Evolutionary conservation across 2,113 vertebrate species (phyloP).

Genomic region (Neodon shergylaensis): DNA sequence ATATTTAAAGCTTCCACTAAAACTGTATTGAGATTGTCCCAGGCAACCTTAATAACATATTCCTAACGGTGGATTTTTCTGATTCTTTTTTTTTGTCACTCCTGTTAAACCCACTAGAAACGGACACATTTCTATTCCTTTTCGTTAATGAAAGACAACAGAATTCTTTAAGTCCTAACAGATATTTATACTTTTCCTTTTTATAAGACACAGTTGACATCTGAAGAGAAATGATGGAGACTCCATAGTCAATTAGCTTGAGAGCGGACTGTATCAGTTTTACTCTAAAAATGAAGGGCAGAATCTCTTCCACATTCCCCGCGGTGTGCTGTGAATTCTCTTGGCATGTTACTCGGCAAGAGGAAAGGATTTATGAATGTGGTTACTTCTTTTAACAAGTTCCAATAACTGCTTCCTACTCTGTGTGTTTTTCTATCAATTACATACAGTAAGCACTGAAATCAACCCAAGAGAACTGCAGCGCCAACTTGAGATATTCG

Average conservation of each 20-base stretch:
- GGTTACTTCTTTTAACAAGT: constrained; percentile 90
- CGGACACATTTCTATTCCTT: constrained; percentile 11
- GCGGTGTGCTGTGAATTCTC: constrained; percentile 86
- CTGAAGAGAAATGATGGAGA: constrained; percentile 77
- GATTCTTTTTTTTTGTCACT: constrained; percentile 28
- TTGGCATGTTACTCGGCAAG: constrained; percentile 86
- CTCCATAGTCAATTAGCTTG: constrained; percentile 80
- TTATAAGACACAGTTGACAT: constrained; percentile 82
- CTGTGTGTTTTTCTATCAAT: constrained; percentile 89
- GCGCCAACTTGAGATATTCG: constrained; percentile 85
- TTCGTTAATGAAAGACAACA: constrained; percentile 36
- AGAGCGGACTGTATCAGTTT: constrained; percentile 81
- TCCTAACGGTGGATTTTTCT: constrained; percentile 32
- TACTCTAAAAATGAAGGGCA: constrained; percentile 80
- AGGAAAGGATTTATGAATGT: constrained; percentile 88
- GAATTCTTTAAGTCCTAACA: constrained; percentile 47
- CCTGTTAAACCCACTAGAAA: background rate
- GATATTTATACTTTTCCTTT: constrained; percentile 57
- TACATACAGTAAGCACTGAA: constrained; percentile 88
- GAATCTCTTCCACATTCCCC: constrained; percentile 82
- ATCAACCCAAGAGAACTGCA: constrained; percentile 84
- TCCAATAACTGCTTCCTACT: constrained; percentile 90
- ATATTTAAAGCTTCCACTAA: constrained; percentile 51
- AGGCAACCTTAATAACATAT: background rate
- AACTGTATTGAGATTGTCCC: constrained; percentile 51